phyloP scores from a whole-genome alignment of 2,113 vertebrate species.

The Laticauda laticaudata region DNA sequence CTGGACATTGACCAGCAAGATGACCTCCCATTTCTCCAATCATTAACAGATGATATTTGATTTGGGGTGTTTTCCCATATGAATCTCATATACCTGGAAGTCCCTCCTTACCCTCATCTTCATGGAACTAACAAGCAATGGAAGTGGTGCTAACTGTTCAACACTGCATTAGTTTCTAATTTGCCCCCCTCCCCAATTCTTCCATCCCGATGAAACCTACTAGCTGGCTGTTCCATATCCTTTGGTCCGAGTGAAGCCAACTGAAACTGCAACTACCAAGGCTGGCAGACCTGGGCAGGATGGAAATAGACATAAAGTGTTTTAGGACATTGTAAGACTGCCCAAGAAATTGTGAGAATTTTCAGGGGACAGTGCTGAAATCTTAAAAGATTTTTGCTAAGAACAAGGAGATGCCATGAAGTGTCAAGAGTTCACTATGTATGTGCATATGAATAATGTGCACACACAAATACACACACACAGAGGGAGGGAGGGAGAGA shows the following conservation, averaged over 20 bases:
- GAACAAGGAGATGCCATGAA: background rate
- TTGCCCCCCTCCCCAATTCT: fast-evolving
- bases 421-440: background rate
- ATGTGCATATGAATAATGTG: background rate
- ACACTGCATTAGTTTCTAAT: background rate
- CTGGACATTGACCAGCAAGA: background rate
- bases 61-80: background rate
- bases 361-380: background rate
- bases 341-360: background rate
- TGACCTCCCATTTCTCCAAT: background rate
- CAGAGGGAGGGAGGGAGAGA: background rate
- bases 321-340: background rate
- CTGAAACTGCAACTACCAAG: constrained; percentile 90
- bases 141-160: background rate
- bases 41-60: background rate
- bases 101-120: background rate
- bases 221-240: constrained; percentile 93
- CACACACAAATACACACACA: background rate
- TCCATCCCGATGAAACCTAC: constrained; percentile 72
- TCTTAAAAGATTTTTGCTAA: background rate
- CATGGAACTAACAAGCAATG: background rate
- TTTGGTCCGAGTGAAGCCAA: constrained; percentile 93
- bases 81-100: background rate
- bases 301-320: background rate
- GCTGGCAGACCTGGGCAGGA: constrained; percentile 80